Evolutionary conservation across 2,797 vertebrate species (phyloP).

Genomic region (Scolopax bukidnonensis): DNA sequence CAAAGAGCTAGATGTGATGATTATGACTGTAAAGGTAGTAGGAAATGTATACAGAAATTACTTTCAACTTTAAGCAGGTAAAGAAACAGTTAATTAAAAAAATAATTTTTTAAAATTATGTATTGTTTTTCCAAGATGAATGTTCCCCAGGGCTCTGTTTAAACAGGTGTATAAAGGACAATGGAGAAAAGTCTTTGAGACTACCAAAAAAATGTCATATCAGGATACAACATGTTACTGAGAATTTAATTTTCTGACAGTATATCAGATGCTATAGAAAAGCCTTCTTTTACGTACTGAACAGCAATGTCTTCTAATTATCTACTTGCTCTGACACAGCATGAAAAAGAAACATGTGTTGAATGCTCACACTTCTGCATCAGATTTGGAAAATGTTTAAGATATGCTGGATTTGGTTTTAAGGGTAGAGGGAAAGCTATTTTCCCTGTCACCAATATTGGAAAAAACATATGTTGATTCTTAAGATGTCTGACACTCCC

Average conservation of each 20-base stretch:
- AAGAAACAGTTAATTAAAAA: slow-evolving; percentile 22
- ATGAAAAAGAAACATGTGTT: not conserved
- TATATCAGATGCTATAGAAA: not conserved
- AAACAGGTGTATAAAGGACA: not conserved
- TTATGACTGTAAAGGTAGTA: not conserved
- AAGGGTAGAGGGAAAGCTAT: not conserved
- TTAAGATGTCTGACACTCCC: not conserved
- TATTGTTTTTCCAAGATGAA: not conserved
- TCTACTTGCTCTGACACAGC: not conserved
- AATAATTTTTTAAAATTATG: not conserved
- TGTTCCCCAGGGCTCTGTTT: not conserved
- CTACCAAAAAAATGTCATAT: not conserved
- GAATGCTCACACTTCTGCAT: not conserved
- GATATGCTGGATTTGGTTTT: not conserved
- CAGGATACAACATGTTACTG: not conserved
- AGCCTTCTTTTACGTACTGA: not conserved
- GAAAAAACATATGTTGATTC: not conserved
- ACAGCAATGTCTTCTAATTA: not conserved
- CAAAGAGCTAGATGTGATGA: not conserved
- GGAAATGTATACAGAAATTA: not conserved
- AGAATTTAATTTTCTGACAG: not conserved
- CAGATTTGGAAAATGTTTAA: not conserved
- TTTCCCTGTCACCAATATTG: not conserved
- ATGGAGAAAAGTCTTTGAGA: not conserved
- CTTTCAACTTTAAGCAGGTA: not conserved